Evolutionary conservation across 2,113 vertebrate species (phyloP).

Genomic region (Paramormyrops kingsleyae): DNA sequence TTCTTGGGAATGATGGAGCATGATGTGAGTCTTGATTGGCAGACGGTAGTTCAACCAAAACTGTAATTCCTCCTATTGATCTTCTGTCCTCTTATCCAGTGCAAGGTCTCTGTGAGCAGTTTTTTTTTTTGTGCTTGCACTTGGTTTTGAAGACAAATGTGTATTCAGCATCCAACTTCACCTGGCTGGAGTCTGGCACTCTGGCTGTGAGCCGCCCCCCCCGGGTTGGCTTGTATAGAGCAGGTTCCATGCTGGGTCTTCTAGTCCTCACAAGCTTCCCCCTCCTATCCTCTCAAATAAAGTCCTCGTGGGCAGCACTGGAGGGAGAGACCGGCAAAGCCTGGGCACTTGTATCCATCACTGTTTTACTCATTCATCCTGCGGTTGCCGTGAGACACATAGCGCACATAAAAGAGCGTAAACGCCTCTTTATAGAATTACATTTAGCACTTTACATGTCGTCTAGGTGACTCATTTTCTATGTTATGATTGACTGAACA

Average conservation of each 20-base stretch:
- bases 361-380: background rate
- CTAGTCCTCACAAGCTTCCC: background rate
- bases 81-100: background rate
- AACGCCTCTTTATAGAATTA: slow-evolving; percentile 10
- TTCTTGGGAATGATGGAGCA: background rate
- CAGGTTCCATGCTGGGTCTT: background rate
- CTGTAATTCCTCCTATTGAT: background rate
- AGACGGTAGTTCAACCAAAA: background rate
- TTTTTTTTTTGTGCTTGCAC: background rate
- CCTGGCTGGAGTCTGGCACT: background rate
- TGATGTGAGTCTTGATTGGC: no score
- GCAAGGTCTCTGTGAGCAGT: background rate
- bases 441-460: background rate
- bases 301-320: background rate
- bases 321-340: background rate
- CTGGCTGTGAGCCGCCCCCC: background rate
- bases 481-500: background rate
- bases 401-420: background rate
- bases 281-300: background rate
- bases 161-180: background rate
- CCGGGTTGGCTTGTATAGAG: background rate
- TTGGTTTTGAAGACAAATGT: background rate
- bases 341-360: background rate
- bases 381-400: background rate
- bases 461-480: background rate